These are phyloP conservation scores for Melanerpes formicivorus DNA, from an alignment of 2,113 vertebrate species.

Conservation along the genomic window DNA sequence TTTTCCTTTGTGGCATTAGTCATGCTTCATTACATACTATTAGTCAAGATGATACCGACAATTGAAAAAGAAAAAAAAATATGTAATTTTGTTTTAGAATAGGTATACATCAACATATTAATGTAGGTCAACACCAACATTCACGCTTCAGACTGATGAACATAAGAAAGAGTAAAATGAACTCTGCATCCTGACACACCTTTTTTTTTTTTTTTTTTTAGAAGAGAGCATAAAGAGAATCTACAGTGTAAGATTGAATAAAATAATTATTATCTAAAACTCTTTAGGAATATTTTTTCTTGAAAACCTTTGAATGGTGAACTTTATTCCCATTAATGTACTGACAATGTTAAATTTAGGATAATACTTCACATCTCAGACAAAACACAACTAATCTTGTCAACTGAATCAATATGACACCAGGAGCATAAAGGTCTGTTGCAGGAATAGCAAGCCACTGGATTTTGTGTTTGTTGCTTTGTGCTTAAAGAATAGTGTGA, in stretches of 20 bases:
- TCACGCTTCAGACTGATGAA: neutral
- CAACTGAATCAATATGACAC: neutral
- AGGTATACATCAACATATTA: neutral
- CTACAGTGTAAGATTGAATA: neutral
- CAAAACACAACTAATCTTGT: neutral
- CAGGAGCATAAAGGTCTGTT: neutral
- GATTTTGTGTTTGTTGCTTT: neutral
- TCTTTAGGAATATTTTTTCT: neutral
- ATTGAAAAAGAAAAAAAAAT: neutral
- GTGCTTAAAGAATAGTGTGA: neutral
- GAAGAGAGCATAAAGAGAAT: neutral
- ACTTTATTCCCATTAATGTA: neutral
- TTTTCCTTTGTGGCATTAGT: neutral
- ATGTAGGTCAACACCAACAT: neutral
- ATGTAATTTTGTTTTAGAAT: neutral
- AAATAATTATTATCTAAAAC: neutral
- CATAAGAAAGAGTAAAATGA: neutral
- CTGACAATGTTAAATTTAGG: neutral
- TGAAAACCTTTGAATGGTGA: neutral
- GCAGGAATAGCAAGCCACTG: neutral
- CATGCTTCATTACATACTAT: neutral
- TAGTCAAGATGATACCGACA: neutral
- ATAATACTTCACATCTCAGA: neutral
- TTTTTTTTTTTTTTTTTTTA: neutral
- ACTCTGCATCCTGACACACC: neutral